Evolutionary conservation across 2,888 invertebrate species (phyloP).

Genomic region (Dexiosoma caninum): DNA sequence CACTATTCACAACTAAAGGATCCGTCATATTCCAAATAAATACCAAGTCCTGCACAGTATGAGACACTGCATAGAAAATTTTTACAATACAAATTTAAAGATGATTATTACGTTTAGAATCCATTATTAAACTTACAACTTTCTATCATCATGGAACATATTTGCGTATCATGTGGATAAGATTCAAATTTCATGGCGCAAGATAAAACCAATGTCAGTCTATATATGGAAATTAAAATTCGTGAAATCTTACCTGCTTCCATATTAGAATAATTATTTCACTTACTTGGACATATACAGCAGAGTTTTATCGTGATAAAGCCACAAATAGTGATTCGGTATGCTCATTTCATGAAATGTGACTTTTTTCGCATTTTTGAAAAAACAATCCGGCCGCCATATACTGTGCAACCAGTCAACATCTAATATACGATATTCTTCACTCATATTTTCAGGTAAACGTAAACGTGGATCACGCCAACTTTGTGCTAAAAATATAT

Average conservation of each 20-base stretch:
- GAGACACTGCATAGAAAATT: slow-evolving; percentile 84
- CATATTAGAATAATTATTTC: neutral
- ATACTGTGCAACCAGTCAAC: slow-evolving; percentile 94
- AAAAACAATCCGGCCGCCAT: slow-evolving; percentile 95
- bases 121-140: slow-evolving; percentile 88
- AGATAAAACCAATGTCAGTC: slow-evolving; percentile 91
- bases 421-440: slow-evolving; percentile 92
- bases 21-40: slow-evolving; percentile 96
- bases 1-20: slow-evolving; percentile 91
- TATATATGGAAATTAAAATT: slow-evolving; percentile 74
- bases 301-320: slow-evolving; percentile 93
- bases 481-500: slow-evolving; percentile 94
- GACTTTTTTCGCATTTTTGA: slow-evolving; percentile 95
- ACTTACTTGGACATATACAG: slow-evolving; percentile 95
- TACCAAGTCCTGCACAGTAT: slow-evolving; percentile 95
- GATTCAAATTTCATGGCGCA: slow-evolving; percentile 97
- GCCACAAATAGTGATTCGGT: slow-evolving; percentile 94
- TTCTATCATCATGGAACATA: slow-evolving; percentile 96
- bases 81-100: neutral
- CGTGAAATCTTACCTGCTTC: neutral
- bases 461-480: slow-evolving; percentile 93
- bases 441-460: slow-evolving; percentile 95
- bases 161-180: slow-evolving; percentile 95
- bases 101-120: neutral
- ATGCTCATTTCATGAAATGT: slow-evolving; percentile 97